phyloP scores from a whole-genome alignment of 2,888 invertebrate genomes.

The Acholoe squamosa region DNA sequence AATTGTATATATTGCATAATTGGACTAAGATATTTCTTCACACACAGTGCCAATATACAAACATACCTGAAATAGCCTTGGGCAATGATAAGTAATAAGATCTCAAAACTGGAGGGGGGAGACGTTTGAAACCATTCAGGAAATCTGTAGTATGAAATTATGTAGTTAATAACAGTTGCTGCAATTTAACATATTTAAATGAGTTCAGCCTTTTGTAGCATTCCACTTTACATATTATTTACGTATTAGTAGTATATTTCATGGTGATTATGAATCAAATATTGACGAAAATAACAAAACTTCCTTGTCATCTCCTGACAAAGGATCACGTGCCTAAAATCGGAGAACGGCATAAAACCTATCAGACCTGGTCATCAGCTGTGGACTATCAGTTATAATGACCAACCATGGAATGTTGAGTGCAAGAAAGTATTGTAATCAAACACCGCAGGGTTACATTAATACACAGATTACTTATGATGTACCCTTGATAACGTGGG shows the following conservation, averaged over 20 bases:
- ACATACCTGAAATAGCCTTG: background rate
- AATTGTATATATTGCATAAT: background rate
- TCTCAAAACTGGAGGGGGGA: background rate
- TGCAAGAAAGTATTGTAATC: slow-evolving; percentile 3
- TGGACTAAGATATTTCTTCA: background rate
- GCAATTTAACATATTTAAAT: too few relatives aligned
- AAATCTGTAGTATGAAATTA: background rate
- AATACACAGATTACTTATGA: background rate
- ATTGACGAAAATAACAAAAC: background rate
- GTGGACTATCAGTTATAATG: background rate
- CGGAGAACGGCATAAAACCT: background rate
- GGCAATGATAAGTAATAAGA: background rate
- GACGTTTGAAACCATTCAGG: background rate
- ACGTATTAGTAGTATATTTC: too few relatives aligned
- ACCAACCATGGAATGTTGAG: background rate
- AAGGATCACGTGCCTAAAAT: background rate
- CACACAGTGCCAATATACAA: background rate
- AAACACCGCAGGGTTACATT: background rate
- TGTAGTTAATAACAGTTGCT: background rate
- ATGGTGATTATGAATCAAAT: background rate
- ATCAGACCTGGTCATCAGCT: background rate
- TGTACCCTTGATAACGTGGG: background rate
- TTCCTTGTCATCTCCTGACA: background rate
- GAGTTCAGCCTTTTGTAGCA: too few relatives aligned
- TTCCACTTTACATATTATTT: too few relatives aligned